Conservation (phyloP, 2,113 vertebrate genomes). For the Zingel zingel region DNA sequence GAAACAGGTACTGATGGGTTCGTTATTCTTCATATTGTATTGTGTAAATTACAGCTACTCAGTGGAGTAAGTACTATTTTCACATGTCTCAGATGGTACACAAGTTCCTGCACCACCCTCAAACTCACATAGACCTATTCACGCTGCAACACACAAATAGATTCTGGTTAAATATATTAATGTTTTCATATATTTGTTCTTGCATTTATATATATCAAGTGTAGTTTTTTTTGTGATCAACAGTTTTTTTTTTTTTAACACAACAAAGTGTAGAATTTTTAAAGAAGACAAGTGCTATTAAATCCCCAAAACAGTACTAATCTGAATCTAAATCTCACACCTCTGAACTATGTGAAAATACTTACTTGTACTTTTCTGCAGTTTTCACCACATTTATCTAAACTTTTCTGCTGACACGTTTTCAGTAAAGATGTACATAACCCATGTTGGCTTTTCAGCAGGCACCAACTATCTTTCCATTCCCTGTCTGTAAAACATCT, state of each 20-base stretch:
- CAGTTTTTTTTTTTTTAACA: no score
- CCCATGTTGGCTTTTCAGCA: neutral
- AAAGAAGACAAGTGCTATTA: neutral
- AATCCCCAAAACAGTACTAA: neutral
- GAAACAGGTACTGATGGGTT: slow-evolving; percentile 89
- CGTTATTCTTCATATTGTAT: neutral
- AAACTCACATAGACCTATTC: neutral
- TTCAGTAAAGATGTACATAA: neutral
- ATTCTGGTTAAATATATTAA: neutral
- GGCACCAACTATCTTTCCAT: slow-evolving; percentile 11
- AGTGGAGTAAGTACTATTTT: neutral
- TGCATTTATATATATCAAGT: neutral
- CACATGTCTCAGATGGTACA: neutral
- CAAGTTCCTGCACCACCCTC: slow-evolving; percentile 58
- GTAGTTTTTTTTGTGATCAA: no score
- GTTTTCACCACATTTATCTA: neutral
- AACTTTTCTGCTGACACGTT: neutral
- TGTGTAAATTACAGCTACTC: neutral
- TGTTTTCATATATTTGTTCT: neutral
- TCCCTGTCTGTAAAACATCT: slow-evolving; percentile 40
- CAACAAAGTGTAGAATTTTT: neutral
- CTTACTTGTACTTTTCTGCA: neutral
- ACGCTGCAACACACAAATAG: neutral
- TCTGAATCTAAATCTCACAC: neutral
- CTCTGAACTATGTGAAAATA: neutral